Conservation (phyloP, 1,140 invertebrate species). For the Cydia amplana region DNA sequence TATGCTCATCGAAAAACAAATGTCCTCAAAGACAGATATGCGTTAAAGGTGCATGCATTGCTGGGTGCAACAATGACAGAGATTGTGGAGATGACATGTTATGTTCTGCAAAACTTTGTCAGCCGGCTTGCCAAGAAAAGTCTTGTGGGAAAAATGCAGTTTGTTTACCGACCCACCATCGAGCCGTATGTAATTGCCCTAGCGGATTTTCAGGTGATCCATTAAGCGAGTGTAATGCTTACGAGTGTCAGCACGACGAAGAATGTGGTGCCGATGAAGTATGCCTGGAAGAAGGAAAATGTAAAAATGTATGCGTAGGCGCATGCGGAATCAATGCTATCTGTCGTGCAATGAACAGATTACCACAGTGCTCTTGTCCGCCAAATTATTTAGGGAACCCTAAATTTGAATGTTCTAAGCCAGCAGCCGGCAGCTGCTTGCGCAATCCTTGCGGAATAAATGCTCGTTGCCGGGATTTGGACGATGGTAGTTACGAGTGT, state of each 20-base stretch:
- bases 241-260: slow-evolving; percentile 87
- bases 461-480: slow-evolving; percentile 88
- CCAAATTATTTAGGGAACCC: slow-evolving; percentile 92
- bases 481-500: slow-evolving; percentile 87
- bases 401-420: slow-evolving; percentile 85
- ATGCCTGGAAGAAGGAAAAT: slow-evolving; percentile 86
- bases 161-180: slow-evolving; percentile 87
- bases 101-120: slow-evolving; percentile 87
- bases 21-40: slow-evolving; percentile 80
- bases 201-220: slow-evolving; percentile 91
- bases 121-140: slow-evolving; percentile 85
- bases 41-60: slow-evolving; percentile 76
- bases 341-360: slow-evolving; percentile 88
- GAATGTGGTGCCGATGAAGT: slow-evolving; percentile 90
- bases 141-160: slow-evolving; percentile 88
- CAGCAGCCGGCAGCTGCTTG: slow-evolving; percentile 83
- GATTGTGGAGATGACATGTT: slow-evolving; percentile 89
- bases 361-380: slow-evolving; percentile 91
- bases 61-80: slow-evolving; percentile 88
- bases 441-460: slow-evolving; percentile 92
- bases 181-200: slow-evolving; percentile 91
- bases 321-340: slow-evolving; percentile 92
- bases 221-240: slow-evolving; percentile 85
- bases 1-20: slow-evolving; percentile 80
- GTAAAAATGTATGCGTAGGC: slow-evolving; percentile 91